phyloP scores from a whole-genome alignment of 1,140 invertebrate genomes.

The Lordiphosa stackelbergi region DNA sequence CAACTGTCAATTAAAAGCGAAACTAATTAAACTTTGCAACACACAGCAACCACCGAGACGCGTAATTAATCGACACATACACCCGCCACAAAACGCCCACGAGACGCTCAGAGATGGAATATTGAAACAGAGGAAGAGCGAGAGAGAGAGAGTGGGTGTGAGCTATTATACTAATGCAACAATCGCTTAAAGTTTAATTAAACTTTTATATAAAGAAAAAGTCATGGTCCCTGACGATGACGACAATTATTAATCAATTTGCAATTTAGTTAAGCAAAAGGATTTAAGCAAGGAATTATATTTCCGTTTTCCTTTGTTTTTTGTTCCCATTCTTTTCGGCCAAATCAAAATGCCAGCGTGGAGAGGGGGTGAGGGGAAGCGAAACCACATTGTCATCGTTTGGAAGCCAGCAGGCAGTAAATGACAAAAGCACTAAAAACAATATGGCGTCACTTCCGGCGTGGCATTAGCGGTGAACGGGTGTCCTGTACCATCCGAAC shows the following conservation, averaged over 20 bases:
- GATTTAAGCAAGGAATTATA: conserved; percentile 31
- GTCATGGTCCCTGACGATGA: conserved; percentile 48
- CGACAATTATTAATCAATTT: conserved; percentile 72
- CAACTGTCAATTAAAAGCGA: conserved; percentile 67
- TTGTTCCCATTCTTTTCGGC: conserved; percentile 12
- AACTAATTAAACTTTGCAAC: conserved; percentile 72
- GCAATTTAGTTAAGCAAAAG: conserved; percentile 42
- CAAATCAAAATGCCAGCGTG: conserved; percentile 2
- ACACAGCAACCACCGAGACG: conserved; percentile 47
- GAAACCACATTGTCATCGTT: conserved; percentile 55
- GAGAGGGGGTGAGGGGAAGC: neutral
- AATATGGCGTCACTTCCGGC: conserved; percentile 70
- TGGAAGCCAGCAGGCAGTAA: conserved; percentile 28
- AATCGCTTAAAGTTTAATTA: conserved; percentile 69
- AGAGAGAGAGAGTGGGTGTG: neutral
- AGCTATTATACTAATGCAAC: conserved; percentile 36
- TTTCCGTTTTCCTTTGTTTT: conserved; percentile 23
- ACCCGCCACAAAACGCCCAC: conserved; percentile 25
- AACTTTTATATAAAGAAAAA: conserved; percentile 51
- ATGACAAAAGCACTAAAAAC: conserved; percentile 64
- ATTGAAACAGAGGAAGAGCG: neutral
- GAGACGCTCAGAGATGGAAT: neutral
- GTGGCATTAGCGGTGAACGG: conserved; percentile 42
- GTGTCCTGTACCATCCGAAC: no score
- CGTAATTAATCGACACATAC: conserved; percentile 68